Conservation (phyloP, 2,797 vertebrate genomes). For the Rhabdophis nuchalis region DNA sequence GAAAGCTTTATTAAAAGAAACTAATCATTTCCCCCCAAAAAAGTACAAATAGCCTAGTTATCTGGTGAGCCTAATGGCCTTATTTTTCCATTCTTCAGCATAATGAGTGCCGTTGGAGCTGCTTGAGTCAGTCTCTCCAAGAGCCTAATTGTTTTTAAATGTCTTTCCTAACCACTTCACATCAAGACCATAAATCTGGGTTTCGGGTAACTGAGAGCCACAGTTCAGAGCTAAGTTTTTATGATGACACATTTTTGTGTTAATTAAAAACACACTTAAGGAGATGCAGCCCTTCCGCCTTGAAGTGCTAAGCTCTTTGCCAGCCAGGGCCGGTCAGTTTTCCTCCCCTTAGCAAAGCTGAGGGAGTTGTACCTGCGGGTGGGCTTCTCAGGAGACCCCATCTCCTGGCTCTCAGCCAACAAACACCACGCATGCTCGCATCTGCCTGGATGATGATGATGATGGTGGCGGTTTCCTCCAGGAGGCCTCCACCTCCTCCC, state of each 20-base stretch:
- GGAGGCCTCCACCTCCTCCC: background rate
- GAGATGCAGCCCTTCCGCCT: constrained; percentile 32
- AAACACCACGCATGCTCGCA: accelerated
- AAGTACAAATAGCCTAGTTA: constrained; percentile 66
- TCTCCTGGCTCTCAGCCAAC: background rate
- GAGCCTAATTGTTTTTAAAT: constrained; percentile 73
- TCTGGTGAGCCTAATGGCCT: constrained; percentile 65
- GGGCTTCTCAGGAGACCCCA: accelerated
- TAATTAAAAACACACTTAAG: constrained; percentile 68
- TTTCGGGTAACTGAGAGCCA: constrained; percentile 59
- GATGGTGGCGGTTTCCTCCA: background rate
- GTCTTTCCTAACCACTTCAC: constrained; percentile 63
- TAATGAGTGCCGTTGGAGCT: constrained; percentile 61
- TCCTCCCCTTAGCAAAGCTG: accelerated
- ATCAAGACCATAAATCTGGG: constrained; percentile 62
- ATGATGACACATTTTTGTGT: constrained; percentile 49
- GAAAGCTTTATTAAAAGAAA: constrained; percentile 69
- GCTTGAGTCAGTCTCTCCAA: constrained; percentile 57
- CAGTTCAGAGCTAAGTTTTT: constrained; percentile 27
- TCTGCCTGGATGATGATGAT: background rate
- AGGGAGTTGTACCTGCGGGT: accelerated
- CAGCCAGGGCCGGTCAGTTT: background rate
- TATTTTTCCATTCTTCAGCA: constrained; percentile 52
- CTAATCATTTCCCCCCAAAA: constrained; percentile 62
- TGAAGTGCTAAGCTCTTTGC: accelerated